Conservation (phyloP, 2,797 vertebrate species). For the Syngnathus rostellatus region DNA sequence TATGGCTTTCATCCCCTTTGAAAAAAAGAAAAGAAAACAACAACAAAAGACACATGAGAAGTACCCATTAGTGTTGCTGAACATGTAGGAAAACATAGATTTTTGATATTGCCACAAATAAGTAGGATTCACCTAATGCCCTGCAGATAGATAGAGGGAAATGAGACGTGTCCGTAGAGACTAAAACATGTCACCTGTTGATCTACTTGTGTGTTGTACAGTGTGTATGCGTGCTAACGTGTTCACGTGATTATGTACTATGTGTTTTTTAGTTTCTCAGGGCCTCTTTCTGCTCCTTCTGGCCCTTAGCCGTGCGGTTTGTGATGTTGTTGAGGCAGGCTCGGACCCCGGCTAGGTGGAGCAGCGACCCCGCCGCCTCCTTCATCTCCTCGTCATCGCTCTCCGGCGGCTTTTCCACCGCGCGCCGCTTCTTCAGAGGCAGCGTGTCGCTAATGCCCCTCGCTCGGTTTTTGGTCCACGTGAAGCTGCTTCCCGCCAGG, state of each 20-base stretch:
- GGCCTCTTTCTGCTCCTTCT: slow-evolving; percentile 91
- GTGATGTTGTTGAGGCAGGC: slow-evolving; percentile 98
- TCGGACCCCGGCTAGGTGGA: slow-evolving; percentile 90
- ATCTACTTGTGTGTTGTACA: slow-evolving; percentile 51
- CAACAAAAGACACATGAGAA: slow-evolving; percentile 70
- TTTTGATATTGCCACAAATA: slow-evolving; percentile 99
- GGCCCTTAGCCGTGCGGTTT: slow-evolving; percentile 93
- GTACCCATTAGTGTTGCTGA: slow-evolving; percentile 67
- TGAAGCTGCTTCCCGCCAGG: slow-evolving; percentile 75
- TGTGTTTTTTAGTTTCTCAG: slow-evolving; percentile 80
- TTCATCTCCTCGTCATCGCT: slow-evolving; percentile 98
- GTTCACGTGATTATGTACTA: slow-evolving; percentile 26
- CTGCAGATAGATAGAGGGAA: slow-evolving; percentile 85
- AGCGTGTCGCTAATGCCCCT: slow-evolving; percentile 85
- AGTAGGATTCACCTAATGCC: slow-evolving; percentile 99
- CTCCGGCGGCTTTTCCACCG: slow-evolving; percentile 83
- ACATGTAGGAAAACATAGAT: slow-evolving; percentile 78
- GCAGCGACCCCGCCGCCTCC: slow-evolving; percentile 91
- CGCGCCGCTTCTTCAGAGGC: slow-evolving; percentile 93
- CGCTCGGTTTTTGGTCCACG: slow-evolving; percentile 77
- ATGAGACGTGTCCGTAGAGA: slow-evolving; percentile 63
- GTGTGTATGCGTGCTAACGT: slow-evolving; percentile 18
- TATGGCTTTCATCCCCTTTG: slow-evolving; percentile 99
- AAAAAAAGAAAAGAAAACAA: slow-evolving; percentile 63
- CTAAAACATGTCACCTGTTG: slow-evolving; percentile 66